A percentile compares a stretch with the other conserved stretches of the same genome.
Conservation (phyloP, 92 coral and sea anemone genomes). For the Parazoanthus atlanticus region DNA sequence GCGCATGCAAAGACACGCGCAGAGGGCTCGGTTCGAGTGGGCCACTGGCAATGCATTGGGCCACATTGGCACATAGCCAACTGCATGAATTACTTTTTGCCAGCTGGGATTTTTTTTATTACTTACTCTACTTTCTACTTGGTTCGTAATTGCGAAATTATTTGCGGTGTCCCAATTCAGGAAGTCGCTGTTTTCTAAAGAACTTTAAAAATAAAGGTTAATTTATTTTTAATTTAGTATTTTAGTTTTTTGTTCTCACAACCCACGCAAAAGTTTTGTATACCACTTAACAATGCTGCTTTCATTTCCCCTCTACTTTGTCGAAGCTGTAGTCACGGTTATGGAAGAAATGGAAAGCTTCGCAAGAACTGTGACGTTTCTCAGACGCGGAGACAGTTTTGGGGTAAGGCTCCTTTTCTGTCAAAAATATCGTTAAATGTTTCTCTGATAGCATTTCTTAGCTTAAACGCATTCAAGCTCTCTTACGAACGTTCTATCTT, state of each 20-base stretch:
- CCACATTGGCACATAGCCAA: no score
- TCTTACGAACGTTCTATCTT: background rate
- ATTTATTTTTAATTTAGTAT: no score
- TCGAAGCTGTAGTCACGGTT: slow-evolving; percentile 89
- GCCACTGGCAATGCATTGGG: no score
- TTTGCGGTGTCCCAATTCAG: no score
- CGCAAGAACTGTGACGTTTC: slow-evolving; percentile 87
- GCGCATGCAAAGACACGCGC: no score
- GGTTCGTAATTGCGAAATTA: no score
- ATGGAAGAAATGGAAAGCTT: slow-evolving; percentile 78
- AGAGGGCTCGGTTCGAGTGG: no score
- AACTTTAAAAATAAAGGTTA: no score
- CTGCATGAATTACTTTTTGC: no score
- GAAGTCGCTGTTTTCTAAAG: no score
- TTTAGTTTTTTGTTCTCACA: background rate
- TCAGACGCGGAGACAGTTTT: slow-evolving; percentile 94
- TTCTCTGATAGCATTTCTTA: background rate
- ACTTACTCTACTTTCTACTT: no score
- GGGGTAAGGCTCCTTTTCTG: slow-evolving; percentile 66
- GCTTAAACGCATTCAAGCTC: background rate
- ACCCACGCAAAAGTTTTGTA: background rate
- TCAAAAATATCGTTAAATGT: background rate
- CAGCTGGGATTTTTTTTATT: no score
- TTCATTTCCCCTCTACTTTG: background rate
- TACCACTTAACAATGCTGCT: background rate